Evolutionary conservation across 92 coral and sea anemone genomes (phyloP), one percentile per base, ranked within the genome.

Genomic region (Actinernus sp.): DNA sequence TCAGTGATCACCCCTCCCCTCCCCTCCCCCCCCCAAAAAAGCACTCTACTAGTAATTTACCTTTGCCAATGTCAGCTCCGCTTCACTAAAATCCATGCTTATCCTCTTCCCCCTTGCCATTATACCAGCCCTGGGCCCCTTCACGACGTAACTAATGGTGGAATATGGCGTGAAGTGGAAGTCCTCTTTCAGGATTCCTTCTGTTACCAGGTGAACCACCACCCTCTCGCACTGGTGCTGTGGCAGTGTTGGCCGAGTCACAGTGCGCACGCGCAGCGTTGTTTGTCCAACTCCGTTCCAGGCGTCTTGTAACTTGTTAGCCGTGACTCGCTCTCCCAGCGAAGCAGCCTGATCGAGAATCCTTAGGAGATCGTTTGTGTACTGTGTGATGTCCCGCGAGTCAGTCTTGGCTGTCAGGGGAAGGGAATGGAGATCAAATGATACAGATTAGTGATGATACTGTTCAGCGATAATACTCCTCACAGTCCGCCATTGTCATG

Each of bases 151-250:
- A 40, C 94, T 68, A 55, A 94, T 94, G 3, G 98, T 94, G 7
- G 97, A 79, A 72, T 79, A 94, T 1, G 98, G 97, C 0, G 98
- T 94, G 68, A 91, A 94, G 38, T 94, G 98, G 48, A 94, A 94
- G 55, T 94, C 98, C 54, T 94, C 98, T 27, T 78, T 85, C 27
- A 94, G 47, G n/a, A 94, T 76, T 12, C 92, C 92, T 31, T 89
- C 97, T 44, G 91, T 51, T 58, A 94, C 3, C 53, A 91, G 49
- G 49, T 83, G 79, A 8, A 94, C 81, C 22, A 94, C 50, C 58
- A 94, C 74, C 72, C 97, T 90, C 52, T 91, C 92, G 61, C 98
- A 90, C 78, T 84, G 76, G 17, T 66, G 87, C 36, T 76, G 78
- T 20, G 92, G 40, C 24, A 94, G 69, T 36, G 71, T 63, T 18